These are phyloP conservation scores for Argyrosomus japonicus DNA, from an alignment of 2,113 vertebrate species.

Conservation along the genomic window DNA sequence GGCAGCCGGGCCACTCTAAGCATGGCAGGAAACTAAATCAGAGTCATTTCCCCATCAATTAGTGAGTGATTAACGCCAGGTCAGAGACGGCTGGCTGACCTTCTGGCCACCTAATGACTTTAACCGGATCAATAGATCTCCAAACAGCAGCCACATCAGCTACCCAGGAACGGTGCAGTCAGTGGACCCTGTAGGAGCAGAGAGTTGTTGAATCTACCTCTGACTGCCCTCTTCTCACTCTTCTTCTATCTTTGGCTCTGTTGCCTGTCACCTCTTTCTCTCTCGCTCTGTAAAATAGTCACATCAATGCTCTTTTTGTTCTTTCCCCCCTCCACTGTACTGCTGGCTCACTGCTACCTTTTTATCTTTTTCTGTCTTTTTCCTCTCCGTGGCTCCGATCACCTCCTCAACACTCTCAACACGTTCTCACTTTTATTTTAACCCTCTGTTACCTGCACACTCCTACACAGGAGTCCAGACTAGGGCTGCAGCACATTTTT, in stretches of 20 bases:
- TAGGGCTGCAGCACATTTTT: neutral
- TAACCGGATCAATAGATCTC: constrained; percentile 71
- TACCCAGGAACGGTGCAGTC: constrained; percentile 3
- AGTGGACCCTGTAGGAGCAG: neutral
- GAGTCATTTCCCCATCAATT: constrained; percentile 78
- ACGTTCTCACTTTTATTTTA: constrained; percentile 7
- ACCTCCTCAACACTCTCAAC: constrained; percentile 28
- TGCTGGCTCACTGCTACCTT: constrained; percentile 1
- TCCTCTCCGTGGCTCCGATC: constrained; percentile 1
- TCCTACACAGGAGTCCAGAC: neutral
- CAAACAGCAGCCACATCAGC: constrained; percentile 32
- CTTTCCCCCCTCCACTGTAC: neutral
- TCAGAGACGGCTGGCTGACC: constrained; percentile 69
- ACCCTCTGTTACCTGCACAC: neutral
- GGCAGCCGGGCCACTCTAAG: constrained; percentile 33
- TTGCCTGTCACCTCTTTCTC: constrained; percentile 13
- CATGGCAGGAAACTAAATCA: constrained; percentile 71
- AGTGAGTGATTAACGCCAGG: constrained; percentile 78
- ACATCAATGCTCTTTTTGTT: neutral
- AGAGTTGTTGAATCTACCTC: neutral
- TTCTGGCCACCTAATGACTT: constrained; percentile 71
- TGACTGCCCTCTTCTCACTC: constrained; percentile 16
- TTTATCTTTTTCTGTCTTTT: neutral
- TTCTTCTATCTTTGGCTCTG: constrained; percentile 11
- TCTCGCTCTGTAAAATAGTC: neutral